A percentile compares a stretch with the other conserved stretches of the same genome.
These are phyloP conservation scores for Epinephelus awoara DNA, from an alignment of 2,797 vertebrate species.

Conservation along the genomic window DNA sequence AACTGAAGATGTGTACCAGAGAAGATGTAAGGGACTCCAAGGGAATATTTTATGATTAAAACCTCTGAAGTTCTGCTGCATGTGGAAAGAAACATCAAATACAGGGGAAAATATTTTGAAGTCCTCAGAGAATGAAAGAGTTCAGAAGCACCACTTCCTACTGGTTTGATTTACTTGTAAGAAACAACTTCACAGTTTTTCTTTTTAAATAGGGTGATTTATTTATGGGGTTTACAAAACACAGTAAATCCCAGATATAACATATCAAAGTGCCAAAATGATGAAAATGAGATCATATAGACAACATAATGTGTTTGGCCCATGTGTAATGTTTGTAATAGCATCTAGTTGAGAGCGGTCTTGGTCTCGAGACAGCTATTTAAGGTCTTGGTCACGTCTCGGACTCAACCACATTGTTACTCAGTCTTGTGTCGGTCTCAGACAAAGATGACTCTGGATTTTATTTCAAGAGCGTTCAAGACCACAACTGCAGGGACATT, in stretches of 20 bases:
- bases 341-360: neutral
- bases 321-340: neutral
- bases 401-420: too few species aligned
- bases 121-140: neutral
- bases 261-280: neutral
- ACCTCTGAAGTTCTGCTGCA: neutral
- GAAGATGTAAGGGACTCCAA: neutral
- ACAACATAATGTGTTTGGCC: too few species aligned
- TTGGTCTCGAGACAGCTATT: too few species aligned
- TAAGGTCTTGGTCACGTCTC: too few species aligned
- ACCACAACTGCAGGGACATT: too few species aligned
- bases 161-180: neutral
- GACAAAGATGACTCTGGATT: too few species aligned
- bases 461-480: too few species aligned
- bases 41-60: neutral
- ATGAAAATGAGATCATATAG: neutral
- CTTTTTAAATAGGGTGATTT: neutral
- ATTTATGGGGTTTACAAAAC: conserved; percentile 1
- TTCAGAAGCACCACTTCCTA: conserved; percentile 3
- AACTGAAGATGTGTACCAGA: neutral
- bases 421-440: too few species aligned
- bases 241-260: neutral
- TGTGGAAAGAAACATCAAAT: neutral
- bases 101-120: neutral
- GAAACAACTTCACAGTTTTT: neutral